These are phyloP conservation scores for Patiria pectinifera DNA, from an alignment of 53 echinoderm and acorn worm species.

Conservation along the genomic window DNA sequence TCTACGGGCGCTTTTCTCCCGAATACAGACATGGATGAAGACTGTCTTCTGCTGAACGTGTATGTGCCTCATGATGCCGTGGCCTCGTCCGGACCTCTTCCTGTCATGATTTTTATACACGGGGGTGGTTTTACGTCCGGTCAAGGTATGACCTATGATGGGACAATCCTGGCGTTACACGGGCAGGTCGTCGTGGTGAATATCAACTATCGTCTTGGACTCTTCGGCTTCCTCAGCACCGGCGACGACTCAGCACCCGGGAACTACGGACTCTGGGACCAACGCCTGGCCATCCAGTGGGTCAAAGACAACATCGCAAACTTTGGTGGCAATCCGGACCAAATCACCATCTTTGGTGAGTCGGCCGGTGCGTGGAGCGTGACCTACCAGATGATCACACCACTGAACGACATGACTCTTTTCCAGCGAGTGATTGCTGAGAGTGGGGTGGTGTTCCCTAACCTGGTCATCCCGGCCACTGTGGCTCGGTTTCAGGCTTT, in stretches of 20 bases:
- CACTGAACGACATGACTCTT: slow-evolving; percentile 28
- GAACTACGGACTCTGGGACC: slow-evolving; percentile 69
- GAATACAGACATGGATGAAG: slow-evolving; percentile 41
- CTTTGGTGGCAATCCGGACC: slow-evolving; percentile 69
- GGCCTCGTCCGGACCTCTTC: background rate
- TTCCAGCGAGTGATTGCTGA: slow-evolving; percentile 54
- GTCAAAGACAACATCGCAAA: slow-evolving; percentile 67
- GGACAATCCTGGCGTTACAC: background rate
- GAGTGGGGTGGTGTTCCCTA: slow-evolving; percentile 26
- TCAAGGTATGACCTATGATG: background rate
- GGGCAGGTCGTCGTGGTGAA: background rate
- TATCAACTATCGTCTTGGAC: slow-evolving; percentile 70
- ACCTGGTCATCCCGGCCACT: slow-evolving; percentile 31
- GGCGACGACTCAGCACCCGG: slow-evolving; percentile 55
- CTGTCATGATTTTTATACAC: slow-evolving; percentile 66
- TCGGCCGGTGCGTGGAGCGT: slow-evolving; percentile 46
- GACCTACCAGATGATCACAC: slow-evolving; percentile 25
- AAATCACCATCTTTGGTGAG: slow-evolving; percentile 73
- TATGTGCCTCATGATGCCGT: slow-evolving; percentile 35
- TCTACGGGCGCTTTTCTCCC: background rate
- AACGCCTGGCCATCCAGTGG: slow-evolving; percentile 68
- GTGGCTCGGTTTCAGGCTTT: slow-evolving; percentile 45
- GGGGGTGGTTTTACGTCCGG: background rate
- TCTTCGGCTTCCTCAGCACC: slow-evolving; percentile 73
- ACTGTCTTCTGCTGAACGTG: slow-evolving; percentile 73